Conservation (phyloP, 64 coral and sea anemone species). For the Dendronephthya gigantea region DNA sequence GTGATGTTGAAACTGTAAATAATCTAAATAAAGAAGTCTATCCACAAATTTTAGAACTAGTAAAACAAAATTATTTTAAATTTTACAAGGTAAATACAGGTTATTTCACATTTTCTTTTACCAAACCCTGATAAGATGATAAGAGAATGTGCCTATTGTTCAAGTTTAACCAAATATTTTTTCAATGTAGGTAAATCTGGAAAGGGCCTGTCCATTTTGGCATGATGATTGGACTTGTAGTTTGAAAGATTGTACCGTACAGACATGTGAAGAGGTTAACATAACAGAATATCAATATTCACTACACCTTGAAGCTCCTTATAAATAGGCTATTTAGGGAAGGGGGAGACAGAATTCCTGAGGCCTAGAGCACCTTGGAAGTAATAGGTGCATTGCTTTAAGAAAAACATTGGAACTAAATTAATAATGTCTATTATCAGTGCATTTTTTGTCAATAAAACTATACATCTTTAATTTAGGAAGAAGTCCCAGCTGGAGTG, state of each 20-base stretch:
- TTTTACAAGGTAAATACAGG: slow-evolving; percentile 66
- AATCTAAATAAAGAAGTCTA: slow-evolving; percentile 82
- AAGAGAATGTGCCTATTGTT: not conserved
- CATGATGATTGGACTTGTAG: slow-evolving; percentile 61
- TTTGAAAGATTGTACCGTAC: slow-evolving; percentile 61
- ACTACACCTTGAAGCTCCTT: too few species aligned
- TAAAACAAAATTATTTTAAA: slow-evolving; percentile 85
- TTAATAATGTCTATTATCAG: not conserved
- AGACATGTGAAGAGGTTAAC: slow-evolving; percentile 69
- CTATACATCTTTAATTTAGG: slow-evolving; percentile 37
- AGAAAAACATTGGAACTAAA: too few species aligned
- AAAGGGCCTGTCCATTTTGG: slow-evolving; percentile 55
- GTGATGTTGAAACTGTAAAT: slow-evolving; percentile 88
- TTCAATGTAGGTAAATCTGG: not conserved
- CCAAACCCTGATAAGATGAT: too few species aligned
- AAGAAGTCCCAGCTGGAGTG: slow-evolving; percentile 55
- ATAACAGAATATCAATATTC: not conserved
- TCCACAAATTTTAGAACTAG: slow-evolving; percentile 67
- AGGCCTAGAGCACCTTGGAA: too few species aligned
- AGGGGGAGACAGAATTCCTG: too few species aligned
- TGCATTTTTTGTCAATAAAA: too few species aligned
- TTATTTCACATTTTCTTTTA: not conserved
- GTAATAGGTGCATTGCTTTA: too few species aligned
- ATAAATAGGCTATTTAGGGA: too few species aligned
- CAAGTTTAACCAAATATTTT: not conserved